Conservation (phyloP, 2,113 vertebrate genomes). For the Scalopus aquaticus region DNA sequence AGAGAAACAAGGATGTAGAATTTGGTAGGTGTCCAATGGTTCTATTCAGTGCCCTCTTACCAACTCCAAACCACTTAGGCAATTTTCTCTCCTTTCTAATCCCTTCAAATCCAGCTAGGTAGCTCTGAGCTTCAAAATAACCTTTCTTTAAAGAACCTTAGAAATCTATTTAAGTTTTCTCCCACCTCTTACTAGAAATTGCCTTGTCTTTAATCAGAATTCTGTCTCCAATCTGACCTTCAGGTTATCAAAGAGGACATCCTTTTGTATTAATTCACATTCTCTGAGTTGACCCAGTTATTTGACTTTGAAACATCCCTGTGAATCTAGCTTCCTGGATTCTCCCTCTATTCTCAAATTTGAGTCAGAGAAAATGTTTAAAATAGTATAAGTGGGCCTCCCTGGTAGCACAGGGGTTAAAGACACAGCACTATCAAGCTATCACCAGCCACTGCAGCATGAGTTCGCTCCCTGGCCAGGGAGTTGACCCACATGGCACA, state of each 20-base stretch:
- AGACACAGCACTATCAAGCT: too few relatives aligned
- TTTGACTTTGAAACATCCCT: not conserved
- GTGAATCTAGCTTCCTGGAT: not conserved
- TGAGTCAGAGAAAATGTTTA: not conserved
- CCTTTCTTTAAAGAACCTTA: not conserved
- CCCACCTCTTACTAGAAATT: not conserved
- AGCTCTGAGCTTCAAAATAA: slow-evolving; percentile 26
- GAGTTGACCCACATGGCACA: too few relatives aligned
- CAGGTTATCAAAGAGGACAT: not conserved
- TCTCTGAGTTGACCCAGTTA: slow-evolving; percentile 11
- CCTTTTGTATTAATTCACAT: not conserved
- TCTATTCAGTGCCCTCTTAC: not conserved
- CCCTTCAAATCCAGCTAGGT: not conserved
- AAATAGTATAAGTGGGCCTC: too few relatives aligned
- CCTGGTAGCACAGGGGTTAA: too few relatives aligned
- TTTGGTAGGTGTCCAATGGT: not conserved
- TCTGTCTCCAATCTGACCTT: not conserved
- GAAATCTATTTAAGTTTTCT: slow-evolving; percentile 6
- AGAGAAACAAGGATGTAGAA: not conserved
- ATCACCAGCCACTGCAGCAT: too few relatives aligned
- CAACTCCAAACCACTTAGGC: not conserved
- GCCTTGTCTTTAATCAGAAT: not conserved
- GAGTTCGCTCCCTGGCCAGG: too few relatives aligned
- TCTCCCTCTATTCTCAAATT: not conserved
- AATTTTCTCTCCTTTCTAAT: not conserved